Evolutionary conservation across 2,113 vertebrate species (phyloP).

Genomic region (Salvator merianae): DNA sequence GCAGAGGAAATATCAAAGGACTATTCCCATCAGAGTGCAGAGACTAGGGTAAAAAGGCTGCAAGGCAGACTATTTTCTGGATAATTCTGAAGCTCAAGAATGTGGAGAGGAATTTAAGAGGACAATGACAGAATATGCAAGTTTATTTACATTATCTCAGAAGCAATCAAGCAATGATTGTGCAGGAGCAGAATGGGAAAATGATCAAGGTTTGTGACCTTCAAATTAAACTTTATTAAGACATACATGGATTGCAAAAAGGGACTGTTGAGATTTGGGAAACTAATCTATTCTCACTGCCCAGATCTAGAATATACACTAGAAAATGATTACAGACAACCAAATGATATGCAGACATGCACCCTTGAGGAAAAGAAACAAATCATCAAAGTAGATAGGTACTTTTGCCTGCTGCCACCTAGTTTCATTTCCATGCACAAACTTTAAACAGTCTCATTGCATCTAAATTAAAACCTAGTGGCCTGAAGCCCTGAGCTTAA

Average conservation of each 20-base stretch:
- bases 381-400: not conserved
- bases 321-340: not conserved
- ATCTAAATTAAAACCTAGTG: too few relatives aligned
- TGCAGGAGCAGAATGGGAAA: constrained; percentile 15
- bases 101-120: constrained; percentile 34
- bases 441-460: too few relatives aligned
- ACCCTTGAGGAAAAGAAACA: not conserved
- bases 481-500: too few relatives aligned
- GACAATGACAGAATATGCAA: constrained; percentile 21
- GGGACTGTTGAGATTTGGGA: not conserved
- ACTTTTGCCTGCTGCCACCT: not conserved
- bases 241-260: not conserved
- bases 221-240: not conserved
- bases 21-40: constrained; percentile 26
- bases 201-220: constrained; percentile 18
- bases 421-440: too few relatives aligned
- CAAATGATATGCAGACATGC: not conserved
- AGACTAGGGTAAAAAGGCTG: constrained; percentile 19
- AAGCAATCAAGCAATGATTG: constrained; percentile 26
- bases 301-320: constrained; percentile 6
- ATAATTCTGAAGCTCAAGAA: constrained; percentile 23
- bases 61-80: constrained; percentile 29
- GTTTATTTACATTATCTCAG: constrained; percentile 31
- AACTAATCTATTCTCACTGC: not conserved
- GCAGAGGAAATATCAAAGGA: constrained; percentile 21